phyloP scores from a whole-genome alignment of 2,888 invertebrate genomes.

The Byasa hedistus region DNA sequence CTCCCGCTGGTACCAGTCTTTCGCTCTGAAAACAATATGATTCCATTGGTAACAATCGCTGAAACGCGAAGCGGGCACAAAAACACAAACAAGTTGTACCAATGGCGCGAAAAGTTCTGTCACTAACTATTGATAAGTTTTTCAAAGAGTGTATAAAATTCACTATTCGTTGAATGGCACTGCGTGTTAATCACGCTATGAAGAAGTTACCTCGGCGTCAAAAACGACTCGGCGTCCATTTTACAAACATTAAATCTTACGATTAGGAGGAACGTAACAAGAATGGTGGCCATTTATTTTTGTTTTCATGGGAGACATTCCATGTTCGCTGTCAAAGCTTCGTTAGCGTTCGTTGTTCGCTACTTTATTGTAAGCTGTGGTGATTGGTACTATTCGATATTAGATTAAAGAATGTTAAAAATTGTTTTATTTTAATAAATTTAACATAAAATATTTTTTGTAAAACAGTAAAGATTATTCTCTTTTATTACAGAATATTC shows the following conservation, averaged over 20 bases:
- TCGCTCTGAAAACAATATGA: conserved; percentile 63
- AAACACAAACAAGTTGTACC: conserved; percentile 41
- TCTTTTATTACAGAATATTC: neutral
- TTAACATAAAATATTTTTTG: too few species aligned
- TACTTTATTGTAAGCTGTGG: conserved; percentile 34
- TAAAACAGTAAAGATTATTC: too few species aligned
- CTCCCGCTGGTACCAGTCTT: conserved; percentile 53
- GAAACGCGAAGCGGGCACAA: conserved; percentile 48
- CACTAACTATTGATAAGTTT: conserved; percentile 58
- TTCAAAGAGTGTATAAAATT: conserved; percentile 38
- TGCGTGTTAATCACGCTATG: conserved; percentile 22
- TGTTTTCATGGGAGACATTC: conserved; percentile 68
- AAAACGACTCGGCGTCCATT: conserved; percentile 70
- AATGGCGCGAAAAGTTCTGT: conserved; percentile 75
- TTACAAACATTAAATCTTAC: conserved; percentile 65
- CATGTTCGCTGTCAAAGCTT: conserved; percentile 57
- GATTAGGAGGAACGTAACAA: conserved; percentile 72
- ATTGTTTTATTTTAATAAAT: neutral
- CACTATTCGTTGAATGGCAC: conserved; percentile 15
- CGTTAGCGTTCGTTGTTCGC: conserved; percentile 48
- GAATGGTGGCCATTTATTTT: conserved; percentile 79
- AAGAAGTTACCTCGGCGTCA: conserved; percentile 54
- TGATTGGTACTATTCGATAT: neutral
- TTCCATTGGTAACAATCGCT: conserved; percentile 66
- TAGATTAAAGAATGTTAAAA: neutral